Evolutionary conservation across 2,888 invertebrate species (phyloP).

Genomic region (Ecdyonurus torrentis): DNA sequence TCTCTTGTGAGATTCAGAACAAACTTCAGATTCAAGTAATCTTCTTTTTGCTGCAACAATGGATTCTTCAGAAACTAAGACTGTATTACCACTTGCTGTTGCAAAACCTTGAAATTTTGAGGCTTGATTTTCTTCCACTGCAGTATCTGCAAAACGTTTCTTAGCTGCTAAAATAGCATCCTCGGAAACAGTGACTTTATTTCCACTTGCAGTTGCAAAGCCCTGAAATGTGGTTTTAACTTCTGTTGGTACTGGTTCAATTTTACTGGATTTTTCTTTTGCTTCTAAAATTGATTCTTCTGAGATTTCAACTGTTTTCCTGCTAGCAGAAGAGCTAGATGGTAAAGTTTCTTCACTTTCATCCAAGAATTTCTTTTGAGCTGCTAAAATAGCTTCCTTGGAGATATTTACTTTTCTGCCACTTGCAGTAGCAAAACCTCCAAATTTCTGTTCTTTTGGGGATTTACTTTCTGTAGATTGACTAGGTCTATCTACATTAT

Average conservation of each 20-base stretch:
- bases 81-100: slow-evolving; percentile 16
- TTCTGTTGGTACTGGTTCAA: not conserved
- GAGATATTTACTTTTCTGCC: no score
- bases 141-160: slow-evolving; percentile 8
- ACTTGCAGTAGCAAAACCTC: no score
- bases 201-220: slow-evolving; percentile 25
- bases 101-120: slow-evolving; percentile 13
- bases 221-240: slow-evolving; percentile 11
- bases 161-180: slow-evolving; percentile 8
- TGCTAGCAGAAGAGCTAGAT: no score
- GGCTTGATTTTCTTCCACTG: not conserved
- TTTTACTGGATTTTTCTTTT: no score
- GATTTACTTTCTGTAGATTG: no score
- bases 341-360: no score
- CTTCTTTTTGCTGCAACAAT: slow-evolving; percentile 23
- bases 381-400: no score
- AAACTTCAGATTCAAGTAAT: slow-evolving; percentile 19
- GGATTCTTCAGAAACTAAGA: slow-evolving; percentile 19
- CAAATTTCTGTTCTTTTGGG: no score
- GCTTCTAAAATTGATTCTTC: not conserved
- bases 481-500: not conserved
- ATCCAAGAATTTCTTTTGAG: no score
- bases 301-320: no score
- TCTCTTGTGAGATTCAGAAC: not conserved
- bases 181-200: slow-evolving; percentile 20